Evolutionary conservation across 2,113 vertebrate species (phyloP), one percentile per base, ranked within the genome.

Genomic region (Salvelinus namaycush): DNA sequence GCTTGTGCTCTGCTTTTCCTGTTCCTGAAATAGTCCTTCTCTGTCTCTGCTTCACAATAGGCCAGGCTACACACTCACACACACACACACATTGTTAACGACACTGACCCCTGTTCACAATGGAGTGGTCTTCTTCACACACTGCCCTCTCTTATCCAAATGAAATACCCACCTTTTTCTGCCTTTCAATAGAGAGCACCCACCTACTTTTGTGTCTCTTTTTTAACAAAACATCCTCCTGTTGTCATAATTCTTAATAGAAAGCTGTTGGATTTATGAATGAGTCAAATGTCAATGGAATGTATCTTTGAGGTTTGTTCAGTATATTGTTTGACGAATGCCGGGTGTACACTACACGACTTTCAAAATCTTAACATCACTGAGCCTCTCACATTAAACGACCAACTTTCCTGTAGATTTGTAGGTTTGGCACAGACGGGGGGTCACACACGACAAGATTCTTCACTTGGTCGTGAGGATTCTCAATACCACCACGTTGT

Each of bases 41-140:
- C 31, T 39, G 86, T 90, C 74, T 83, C 81, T 82, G 65, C 80
- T 59, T 82, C 73, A 92, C 90, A 92, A 92, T 87, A 72, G 84
- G 64, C 44, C 34, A 73, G 72, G 72, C 14, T 8, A 60, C 4
- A 60, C 57, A 60, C 57, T 6, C 57, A 18, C 57, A 18, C 57
- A 59, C 54, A 59, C n/a, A n/a, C 18, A 59, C 18, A 60, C 57
- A 60, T 4, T 9, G 9, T 44, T 44, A 57, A 18, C 54, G 20
- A 57, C 14, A 14, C 54, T 57, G 54, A 16, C 54, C 54, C 54
- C 54, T 57, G 54, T 57, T 18, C 54, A 57, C 54, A 57, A 57
- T 57, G 54, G 20, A 57, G 1, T 20, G 20, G 54, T 20, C 54
- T 57, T 57, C 54, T 44, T 44, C 39, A 44, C 73, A 75, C 69